Evolutionary conservation across 37 sponge, comb jelly and placozoan genomes (phyloP).

Genomic region (Agelas oroides): DNA sequence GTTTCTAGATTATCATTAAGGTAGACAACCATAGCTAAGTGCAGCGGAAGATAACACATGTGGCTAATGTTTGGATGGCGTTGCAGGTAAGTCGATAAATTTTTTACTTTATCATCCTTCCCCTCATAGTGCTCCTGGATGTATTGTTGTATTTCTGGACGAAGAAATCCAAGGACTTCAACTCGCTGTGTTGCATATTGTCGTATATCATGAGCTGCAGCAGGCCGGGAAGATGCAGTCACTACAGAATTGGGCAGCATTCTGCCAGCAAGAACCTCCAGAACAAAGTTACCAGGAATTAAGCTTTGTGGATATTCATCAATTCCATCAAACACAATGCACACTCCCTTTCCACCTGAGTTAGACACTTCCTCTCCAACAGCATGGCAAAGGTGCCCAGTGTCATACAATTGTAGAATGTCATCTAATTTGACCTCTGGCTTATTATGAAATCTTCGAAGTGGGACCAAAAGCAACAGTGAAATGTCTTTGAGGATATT

Average conservation of each 20-base stretch:
- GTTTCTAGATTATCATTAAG: neutral
- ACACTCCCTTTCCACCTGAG: slow-evolving; percentile 6
- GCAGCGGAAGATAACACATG: slow-evolving; percentile 49
- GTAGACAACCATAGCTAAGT: slow-evolving; percentile 22
- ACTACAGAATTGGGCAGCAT: slow-evolving; percentile 2
- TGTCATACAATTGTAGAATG: neutral
- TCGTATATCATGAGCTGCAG: neutral
- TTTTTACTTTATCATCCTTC: neutral
- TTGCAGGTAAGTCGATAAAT: slow-evolving; percentile 3
- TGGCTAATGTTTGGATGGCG: slow-evolving; percentile 13
- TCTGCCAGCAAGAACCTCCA: neutral
- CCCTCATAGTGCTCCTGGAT: neutral
- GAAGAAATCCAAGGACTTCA: slow-evolving; percentile 38
- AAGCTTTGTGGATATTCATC: slow-evolving; percentile 11
- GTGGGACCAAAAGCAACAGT: neutral
- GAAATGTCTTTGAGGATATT: neutral
- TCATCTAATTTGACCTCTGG: neutral
- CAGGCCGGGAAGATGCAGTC: slow-evolving; percentile 27
- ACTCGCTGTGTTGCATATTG: neutral
- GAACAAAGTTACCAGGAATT: neutral
- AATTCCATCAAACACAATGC: slow-evolving; percentile 36
- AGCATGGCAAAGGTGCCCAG: neutral
- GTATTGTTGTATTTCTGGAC: slow-evolving; percentile 13
- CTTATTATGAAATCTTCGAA: neutral
- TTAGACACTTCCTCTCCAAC: no score